Evolutionary conservation across 2,113 vertebrate species (phyloP).

Genomic region (Pachyramphus minor): DNA sequence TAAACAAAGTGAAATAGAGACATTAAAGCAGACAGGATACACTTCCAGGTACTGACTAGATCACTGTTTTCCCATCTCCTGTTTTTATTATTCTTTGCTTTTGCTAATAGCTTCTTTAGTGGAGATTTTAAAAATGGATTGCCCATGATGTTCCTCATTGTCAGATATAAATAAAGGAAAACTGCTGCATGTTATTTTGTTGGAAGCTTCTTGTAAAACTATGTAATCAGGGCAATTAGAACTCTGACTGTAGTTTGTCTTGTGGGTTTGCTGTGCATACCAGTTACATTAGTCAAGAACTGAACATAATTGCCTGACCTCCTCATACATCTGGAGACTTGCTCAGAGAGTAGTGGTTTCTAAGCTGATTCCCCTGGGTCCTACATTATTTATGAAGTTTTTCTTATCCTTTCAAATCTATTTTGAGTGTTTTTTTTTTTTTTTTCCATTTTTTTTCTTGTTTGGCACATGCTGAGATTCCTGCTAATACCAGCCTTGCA

Average conservation of each 20-base stretch:
- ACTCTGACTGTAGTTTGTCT: slow-evolving; percentile 16
- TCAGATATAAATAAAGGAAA: slow-evolving; percentile 44
- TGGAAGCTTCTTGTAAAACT: slow-evolving; percentile 24
- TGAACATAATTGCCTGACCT: background rate
- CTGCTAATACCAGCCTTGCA: background rate
- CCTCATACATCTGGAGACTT: background rate
- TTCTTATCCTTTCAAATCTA: background rate
- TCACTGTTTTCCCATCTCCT: background rate
- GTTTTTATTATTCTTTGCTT: slow-evolving; percentile 38
- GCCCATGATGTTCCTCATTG: slow-evolving; percentile 7
- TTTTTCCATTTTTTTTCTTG: background rate
- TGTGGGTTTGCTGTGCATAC: slow-evolving; percentile 19
- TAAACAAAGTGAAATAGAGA: background rate
- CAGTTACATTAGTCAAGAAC: slow-evolving; percentile 31
- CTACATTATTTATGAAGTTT: background rate
- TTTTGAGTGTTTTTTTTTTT: background rate
- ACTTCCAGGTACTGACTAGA: background rate
- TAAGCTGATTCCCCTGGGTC: background rate
- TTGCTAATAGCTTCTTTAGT: slow-evolving; percentile 1
- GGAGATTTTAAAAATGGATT: slow-evolving; percentile 35
- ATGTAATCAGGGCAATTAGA: slow-evolving; percentile 51
- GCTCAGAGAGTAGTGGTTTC: background rate
- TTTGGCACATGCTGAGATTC: background rate
- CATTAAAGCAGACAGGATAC: background rate
- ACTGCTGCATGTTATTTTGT: background rate